Conservation (phyloP, 2,113 vertebrate species). For the Micronycteris hirsuta region DNA sequence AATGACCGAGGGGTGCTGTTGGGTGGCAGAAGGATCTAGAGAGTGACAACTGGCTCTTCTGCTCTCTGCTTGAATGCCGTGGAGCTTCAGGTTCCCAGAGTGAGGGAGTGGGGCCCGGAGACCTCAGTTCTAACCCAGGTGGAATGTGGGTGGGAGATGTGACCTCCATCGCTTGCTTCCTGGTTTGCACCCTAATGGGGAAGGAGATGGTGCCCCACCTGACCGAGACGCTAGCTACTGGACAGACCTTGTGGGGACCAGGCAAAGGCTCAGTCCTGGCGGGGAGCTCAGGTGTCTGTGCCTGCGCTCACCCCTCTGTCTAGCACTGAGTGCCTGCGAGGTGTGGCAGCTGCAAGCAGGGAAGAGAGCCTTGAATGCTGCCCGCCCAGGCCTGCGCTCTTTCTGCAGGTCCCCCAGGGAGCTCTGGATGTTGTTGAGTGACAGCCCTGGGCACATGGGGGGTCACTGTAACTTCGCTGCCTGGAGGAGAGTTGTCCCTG, state of each 20-base stretch:
- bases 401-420: neutral
- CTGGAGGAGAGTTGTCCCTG: neutral
- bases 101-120: neutral
- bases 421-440: neutral
- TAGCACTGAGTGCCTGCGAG: neutral
- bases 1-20: accelerated
- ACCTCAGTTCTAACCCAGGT: accelerated
- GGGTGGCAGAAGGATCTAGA: neutral
- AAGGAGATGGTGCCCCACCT: neutral
- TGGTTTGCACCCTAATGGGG: neutral
- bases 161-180: neutral
- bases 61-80: neutral
- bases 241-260: neutral
- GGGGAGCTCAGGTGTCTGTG: neutral
- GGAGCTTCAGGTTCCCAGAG: neutral
- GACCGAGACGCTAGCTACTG: neutral
- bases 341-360: neutral
- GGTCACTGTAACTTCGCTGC: neutral
- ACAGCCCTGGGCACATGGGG: neutral
- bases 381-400: neutral
- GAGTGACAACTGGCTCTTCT: neutral
- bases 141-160: neutral
- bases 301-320: accelerated
- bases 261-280: neutral
- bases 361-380: accelerated